Conservation (phyloP, 2,797 vertebrate species). For the Sandelia bainsii region DNA sequence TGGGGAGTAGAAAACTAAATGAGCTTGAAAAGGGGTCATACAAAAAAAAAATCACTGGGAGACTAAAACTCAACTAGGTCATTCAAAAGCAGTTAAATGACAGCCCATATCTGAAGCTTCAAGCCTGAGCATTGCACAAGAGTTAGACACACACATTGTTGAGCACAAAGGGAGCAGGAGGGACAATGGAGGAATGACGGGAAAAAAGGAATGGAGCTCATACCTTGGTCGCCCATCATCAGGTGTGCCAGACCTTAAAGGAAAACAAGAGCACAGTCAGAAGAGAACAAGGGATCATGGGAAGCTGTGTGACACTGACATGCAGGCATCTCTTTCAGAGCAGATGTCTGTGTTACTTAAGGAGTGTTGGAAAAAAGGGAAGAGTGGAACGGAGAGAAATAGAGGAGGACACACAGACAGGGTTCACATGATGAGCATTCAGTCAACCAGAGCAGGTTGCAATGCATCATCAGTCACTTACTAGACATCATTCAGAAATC, state of each 20-base stretch:
- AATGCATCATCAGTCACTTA: conserved; percentile 89
- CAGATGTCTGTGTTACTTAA: conserved; percentile 86
- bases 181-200: conserved; percentile 79
- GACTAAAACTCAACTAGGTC: conserved; percentile 62
- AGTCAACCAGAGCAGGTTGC: conserved; percentile 86
- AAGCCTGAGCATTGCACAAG: conserved; percentile 53
- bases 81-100: conserved; percentile 78
- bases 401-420: conserved; percentile 72
- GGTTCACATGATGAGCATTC: conserved; percentile 88
- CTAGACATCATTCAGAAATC: conserved; percentile 69
- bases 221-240: conserved; percentile 99
- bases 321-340: conserved; percentile 89
- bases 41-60: conserved; percentile 16
- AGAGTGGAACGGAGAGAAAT: conserved; percentile 60
- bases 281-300: conserved; percentile 95
- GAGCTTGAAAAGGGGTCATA: conserved; percentile 62
- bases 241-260: conserved; percentile 99
- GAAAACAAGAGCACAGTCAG: conserved; percentile 99
- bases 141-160: conserved; percentile 38
- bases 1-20: conserved; percentile 50
- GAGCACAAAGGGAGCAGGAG: conserved; percentile 59
- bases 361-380: conserved; percentile 58
- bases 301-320: conserved; percentile 90
- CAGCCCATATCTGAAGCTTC: conserved; percentile 70
- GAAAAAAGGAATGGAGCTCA: conserved; percentile 93